These are phyloP conservation scores for Tortricodes alternella DNA, from an alignment of 2,888 invertebrate genomes.

Conservation along the genomic window DNA sequence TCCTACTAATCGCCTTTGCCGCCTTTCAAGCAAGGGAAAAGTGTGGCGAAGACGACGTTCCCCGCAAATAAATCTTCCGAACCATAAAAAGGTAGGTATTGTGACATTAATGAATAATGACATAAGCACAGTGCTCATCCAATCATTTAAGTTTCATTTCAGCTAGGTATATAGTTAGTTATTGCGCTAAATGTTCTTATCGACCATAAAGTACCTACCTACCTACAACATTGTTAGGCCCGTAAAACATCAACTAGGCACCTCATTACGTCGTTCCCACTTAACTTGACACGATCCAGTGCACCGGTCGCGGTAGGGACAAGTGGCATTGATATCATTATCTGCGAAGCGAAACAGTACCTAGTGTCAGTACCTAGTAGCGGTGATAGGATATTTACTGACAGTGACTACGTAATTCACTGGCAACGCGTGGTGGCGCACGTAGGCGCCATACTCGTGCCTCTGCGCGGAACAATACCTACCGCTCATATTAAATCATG, in stretches of 20 bases:
- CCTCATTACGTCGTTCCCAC: neutral
- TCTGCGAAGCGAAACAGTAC: conserved; percentile 9
- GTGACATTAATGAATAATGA: too few relatives aligned
- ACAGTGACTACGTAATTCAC: conserved; percentile 21
- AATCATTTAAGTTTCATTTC: too few relatives aligned
- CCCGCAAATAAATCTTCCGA: too few relatives aligned
- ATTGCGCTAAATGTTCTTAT: too few relatives aligned
- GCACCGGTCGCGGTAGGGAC: conserved; percentile 1
- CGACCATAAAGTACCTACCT: neutral
- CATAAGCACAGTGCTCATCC: too few relatives aligned
- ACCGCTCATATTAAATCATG: conserved; percentile 6
- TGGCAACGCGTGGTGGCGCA: conserved; percentile 68
- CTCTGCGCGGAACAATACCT: conserved; percentile 19
- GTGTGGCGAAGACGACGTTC: too few relatives aligned
- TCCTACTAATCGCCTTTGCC: too few relatives aligned
- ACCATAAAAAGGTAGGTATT: too few relatives aligned
- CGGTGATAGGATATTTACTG: conserved; percentile 14
- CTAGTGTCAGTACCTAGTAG: conserved; percentile 9
- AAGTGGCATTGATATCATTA: conserved; percentile 19
- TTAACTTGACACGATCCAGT: neutral
- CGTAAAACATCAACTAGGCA: neutral
- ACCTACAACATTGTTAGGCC: neutral
- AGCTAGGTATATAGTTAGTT: too few relatives aligned
- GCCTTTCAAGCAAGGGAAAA: too few relatives aligned
- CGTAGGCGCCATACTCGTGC: conserved; percentile 65